Percentiles rank a stretch among this genome's conserved stretches.
Evolutionary conservation across 2,113 vertebrate species (phyloP).

Genomic region (Alectura lathami): DNA sequence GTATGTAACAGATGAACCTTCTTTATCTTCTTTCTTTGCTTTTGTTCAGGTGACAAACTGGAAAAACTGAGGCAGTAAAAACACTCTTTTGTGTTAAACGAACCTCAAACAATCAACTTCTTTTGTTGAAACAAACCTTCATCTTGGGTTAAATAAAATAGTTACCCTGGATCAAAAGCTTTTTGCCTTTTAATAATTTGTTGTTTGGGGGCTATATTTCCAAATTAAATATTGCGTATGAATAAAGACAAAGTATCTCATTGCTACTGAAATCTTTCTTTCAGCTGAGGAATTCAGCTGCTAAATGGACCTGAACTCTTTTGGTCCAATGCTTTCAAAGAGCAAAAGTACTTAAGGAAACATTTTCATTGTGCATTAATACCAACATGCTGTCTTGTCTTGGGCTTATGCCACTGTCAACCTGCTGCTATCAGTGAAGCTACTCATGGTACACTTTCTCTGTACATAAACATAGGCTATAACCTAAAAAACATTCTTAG

Average conservation of each 20-base stretch:
- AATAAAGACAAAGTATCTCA: not conserved
- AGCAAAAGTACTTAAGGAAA: not conserved
- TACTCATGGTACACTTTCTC: not conserved
- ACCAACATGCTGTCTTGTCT: not conserved
- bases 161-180: not conserved
- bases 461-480: rapidly evolving
- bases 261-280: not conserved
- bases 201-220: not conserved
- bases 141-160: not conserved
- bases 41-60: not conserved
- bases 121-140: not conserved
- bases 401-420: not conserved
- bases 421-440: not conserved
- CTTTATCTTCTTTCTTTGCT: not conserved
- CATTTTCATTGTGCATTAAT: not conserved
- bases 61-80: not conserved
- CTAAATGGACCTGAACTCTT: not conserved
- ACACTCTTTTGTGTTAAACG: not conserved
- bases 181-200: not conserved
- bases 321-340: not conserved
- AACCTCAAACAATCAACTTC: not conserved
- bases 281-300: not conserved
- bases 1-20: not conserved
- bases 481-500: not conserved
- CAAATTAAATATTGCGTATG: not conserved